Percentiles rank a stretch among this genome's conserved stretches.
Evolutionary conservation across 2,888 invertebrate species (phyloP).

Genomic region (Boloria selene): DNA sequence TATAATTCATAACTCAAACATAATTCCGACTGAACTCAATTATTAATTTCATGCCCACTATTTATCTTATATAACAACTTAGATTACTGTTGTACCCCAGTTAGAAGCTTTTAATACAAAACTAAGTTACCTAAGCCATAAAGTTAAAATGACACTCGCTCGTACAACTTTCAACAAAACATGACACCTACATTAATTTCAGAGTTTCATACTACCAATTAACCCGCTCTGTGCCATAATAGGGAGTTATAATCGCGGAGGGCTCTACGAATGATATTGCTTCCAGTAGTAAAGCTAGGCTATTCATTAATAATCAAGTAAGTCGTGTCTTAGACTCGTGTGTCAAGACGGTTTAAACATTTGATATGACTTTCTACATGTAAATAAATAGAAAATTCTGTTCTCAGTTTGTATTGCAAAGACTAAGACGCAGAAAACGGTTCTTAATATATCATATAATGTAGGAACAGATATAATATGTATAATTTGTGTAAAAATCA

Average conservation of each 20-base stretch:
- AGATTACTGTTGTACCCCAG: slow-evolving; percentile 26
- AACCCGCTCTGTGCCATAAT: slow-evolving; percentile 37
- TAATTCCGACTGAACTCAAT: slow-evolving; percentile 30
- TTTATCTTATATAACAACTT: slow-evolving; percentile 34
- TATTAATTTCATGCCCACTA: slow-evolving; percentile 32
- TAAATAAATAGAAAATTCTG: too few species aligned
- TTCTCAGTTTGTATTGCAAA: too few species aligned
- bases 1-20: slow-evolving; percentile 34
- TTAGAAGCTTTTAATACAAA: slow-evolving; percentile 29
- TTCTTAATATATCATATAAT: too few species aligned
- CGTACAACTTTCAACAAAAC: slow-evolving; percentile 41
- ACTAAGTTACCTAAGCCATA: slow-evolving; percentile 36
- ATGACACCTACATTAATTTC: slow-evolving; percentile 43
- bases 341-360: too few species aligned
- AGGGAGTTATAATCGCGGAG: slow-evolving; percentile 32
- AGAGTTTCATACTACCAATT: slow-evolving; percentile 42
- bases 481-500: too few species aligned
- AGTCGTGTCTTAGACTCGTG: not conserved
- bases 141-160: slow-evolving; percentile 41
- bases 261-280: slow-evolving; percentile 25
- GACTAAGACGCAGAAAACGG: too few species aligned
- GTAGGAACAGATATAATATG: too few species aligned
- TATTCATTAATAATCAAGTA: not conserved
- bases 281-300: slow-evolving; percentile 9
- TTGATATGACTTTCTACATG: too few species aligned